A percentile compares a stretch with the other conserved stretches of the same genome.
Conservation (phyloP, 2,797 vertebrate genomes). For the Amphiprion clarkii region DNA sequence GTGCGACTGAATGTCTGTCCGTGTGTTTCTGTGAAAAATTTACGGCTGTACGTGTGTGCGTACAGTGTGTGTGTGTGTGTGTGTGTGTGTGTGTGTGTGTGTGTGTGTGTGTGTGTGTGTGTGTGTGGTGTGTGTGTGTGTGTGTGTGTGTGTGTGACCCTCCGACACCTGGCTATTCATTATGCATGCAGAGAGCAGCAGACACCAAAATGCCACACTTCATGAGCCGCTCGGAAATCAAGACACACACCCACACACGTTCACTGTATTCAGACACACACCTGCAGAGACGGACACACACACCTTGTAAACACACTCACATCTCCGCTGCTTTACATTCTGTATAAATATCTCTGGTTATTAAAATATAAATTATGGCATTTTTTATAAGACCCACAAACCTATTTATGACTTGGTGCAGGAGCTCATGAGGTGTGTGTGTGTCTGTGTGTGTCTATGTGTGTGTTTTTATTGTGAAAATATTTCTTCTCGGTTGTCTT, state of each 20-base stretch:
- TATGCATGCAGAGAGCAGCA: slow-evolving; percentile 87
- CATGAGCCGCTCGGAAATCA: slow-evolving; percentile 77
- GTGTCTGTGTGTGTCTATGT: slow-evolving; percentile 19
- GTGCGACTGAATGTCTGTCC: slow-evolving; percentile 24
- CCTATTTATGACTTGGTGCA: slow-evolving; percentile 28
- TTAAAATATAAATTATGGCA: slow-evolving; percentile 62
- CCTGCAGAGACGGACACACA: neutral
- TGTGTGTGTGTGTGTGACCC: slow-evolving; percentile 54
- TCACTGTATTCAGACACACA: slow-evolving; percentile 15
- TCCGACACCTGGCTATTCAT: slow-evolving; percentile 86
- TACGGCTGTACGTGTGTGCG: slow-evolving; percentile 17
- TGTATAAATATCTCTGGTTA: slow-evolving; percentile 57
- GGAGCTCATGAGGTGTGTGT: slow-evolving; percentile 22
- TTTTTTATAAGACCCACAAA: slow-evolving; percentile 57
- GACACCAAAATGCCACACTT: slow-evolving; percentile 88
- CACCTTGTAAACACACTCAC: slow-evolving; percentile 29
- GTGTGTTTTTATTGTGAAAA: slow-evolving; percentile 11
- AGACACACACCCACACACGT: slow-evolving; percentile 43
- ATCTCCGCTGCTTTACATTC: slow-evolving; percentile 56
- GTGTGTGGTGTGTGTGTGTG: slow-evolving; percentile 26
- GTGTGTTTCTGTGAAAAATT: slow-evolving; percentile 52
- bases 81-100: slow-evolving; percentile 27
- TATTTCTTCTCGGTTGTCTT: slow-evolving; percentile 7
- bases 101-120: slow-evolving; percentile 42
- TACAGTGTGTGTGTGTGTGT: slow-evolving; percentile 49